Conservation (phyloP, 2,113 vertebrate genomes). For the Grallaria varia region DNA sequence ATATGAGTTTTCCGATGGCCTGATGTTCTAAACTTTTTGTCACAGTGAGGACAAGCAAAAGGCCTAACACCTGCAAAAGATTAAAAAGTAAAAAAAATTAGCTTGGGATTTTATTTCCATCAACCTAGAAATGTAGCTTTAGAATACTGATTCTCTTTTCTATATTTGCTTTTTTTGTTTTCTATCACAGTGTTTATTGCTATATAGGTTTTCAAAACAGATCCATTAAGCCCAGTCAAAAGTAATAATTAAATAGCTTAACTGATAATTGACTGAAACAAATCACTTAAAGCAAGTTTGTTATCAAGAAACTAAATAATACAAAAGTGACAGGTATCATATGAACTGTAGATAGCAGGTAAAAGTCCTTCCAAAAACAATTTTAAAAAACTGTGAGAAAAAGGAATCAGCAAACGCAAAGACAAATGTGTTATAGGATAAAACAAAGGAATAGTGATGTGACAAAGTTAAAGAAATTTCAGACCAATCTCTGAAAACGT, state of each 20-base stretch:
- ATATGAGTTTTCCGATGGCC: conserved; percentile 97
- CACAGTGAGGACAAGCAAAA: conserved; percentile 96
- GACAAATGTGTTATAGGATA: background rate
- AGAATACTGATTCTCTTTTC: background rate
- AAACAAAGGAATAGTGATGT: background rate
- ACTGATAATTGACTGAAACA: background rate
- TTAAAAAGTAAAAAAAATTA: background rate
- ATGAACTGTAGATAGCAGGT: background rate
- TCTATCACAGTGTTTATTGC: background rate
- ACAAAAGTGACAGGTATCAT: background rate
- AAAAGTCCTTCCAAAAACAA: background rate
- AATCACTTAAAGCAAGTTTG: background rate
- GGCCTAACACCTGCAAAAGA: conserved; percentile 86
- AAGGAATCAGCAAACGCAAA: background rate
- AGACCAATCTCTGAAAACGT: background rate
- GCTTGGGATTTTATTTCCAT: background rate
- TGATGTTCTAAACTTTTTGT: conserved; percentile 96
- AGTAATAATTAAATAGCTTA: background rate
- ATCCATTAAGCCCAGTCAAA: background rate
- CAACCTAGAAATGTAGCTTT: background rate
- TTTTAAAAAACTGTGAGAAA: background rate
- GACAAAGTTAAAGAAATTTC: background rate
- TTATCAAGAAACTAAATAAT: background rate
- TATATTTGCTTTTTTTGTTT: background rate
- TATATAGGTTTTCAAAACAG: background rate